Conservation (phyloP, 2,797 vertebrate genomes). For the Hybognathus amarus region DNA sequence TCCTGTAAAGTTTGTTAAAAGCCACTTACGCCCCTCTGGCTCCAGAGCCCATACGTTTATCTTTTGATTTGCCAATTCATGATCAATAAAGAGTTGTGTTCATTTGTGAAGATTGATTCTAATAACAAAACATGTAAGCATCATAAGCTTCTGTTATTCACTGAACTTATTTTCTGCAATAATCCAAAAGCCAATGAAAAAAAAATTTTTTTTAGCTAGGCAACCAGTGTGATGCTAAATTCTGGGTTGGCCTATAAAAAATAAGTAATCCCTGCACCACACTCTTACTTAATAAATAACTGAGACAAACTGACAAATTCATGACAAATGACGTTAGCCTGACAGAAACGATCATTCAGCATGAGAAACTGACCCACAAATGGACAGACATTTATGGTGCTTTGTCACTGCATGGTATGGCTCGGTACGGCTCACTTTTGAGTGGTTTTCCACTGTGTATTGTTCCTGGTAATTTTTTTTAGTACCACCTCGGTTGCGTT, state of each 20-base stretch:
- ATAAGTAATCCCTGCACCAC: background rate
- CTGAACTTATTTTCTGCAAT: background rate
- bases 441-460: too few species aligned
- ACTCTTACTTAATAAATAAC: constrained; percentile 36
- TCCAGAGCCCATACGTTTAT: too few species aligned
- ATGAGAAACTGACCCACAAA: background rate
- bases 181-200: background rate
- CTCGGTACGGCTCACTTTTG: too few species aligned
- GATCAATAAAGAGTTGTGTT: too few species aligned
- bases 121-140: too few species aligned
- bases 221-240: background rate
- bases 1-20: too few species aligned
- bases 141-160: background rate
- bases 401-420: too few species aligned
- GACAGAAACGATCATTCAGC: background rate
- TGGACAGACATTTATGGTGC: background rate
- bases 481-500: too few species aligned
- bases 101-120: too few species aligned
- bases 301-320: background rate
- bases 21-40: too few species aligned
- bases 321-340: constrained; percentile 1
- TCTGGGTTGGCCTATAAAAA: background rate
- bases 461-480: too few species aligned
- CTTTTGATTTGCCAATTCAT: too few species aligned
- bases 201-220: background rate